phyloP scores from a whole-genome alignment of 2,113 vertebrate genomes.

The Butorides virescens region DNA sequence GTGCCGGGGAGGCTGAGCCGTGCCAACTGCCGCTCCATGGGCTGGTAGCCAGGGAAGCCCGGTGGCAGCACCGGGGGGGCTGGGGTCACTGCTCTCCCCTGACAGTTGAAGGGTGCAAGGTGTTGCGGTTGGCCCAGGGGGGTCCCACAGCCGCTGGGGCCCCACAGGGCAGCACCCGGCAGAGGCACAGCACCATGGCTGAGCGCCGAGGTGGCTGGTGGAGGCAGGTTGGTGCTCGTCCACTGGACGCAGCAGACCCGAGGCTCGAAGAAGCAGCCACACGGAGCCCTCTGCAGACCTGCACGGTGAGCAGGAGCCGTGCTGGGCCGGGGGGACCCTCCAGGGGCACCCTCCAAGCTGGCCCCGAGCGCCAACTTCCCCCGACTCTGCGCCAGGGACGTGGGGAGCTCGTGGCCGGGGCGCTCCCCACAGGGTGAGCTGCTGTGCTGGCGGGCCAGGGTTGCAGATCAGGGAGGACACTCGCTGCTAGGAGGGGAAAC shows the following conservation, averaged over 20 bases:
- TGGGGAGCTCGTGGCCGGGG: neutral
- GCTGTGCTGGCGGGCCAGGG: neutral
- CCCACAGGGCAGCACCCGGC: neutral
- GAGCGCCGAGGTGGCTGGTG: neutral
- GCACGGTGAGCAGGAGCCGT: neutral
- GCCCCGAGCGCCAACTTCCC: rapidly evolving
- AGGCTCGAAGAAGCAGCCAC: slow-evolving; percentile 55
- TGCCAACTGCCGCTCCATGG: neutral
- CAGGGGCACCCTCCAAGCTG: neutral
- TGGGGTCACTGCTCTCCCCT: neutral
- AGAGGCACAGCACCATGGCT: rapidly evolving
- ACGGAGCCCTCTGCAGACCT: slow-evolving; percentile 69
- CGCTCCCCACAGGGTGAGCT: too few species aligned
- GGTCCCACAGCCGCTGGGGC: neutral
- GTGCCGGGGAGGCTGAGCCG: rapidly evolving
- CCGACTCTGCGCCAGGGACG: too few species aligned
- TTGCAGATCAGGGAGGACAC: neutral
- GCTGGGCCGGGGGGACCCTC: neutral
- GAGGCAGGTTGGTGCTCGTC: neutral
- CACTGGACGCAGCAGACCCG: slow-evolving; percentile 27
- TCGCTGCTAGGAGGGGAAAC: rapidly evolving
- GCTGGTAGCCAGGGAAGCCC: rapidly evolving
- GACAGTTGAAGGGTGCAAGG: neutral
- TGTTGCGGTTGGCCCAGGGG: neutral
- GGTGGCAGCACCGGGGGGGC: too few species aligned